Conservation (phyloP, 1,140 invertebrate genomes). For the Tetramorium alpestre region DNA sequence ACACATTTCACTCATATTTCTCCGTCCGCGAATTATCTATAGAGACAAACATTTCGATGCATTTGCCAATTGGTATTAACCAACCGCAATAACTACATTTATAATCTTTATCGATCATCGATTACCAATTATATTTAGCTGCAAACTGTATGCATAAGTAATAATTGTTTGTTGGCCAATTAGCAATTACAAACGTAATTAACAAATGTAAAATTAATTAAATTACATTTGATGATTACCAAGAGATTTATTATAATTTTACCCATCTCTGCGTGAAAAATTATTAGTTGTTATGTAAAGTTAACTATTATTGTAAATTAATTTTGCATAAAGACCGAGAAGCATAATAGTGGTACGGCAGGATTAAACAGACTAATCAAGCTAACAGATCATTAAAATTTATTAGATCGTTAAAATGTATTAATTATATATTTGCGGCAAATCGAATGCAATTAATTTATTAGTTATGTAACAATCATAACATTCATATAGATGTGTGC, state of each 20-base stretch:
- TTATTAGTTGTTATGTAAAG: neutral
- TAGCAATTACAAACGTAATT: conserved; percentile 7
- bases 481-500: neutral
- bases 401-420: neutral
- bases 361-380: neutral
- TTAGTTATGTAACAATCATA: conserved; percentile 2
- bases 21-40: conserved; percentile 18
- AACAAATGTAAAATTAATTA: conserved; percentile 27
- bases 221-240: conserved; percentile 19
- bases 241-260: conserved; percentile 2
- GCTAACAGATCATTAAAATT: neutral
- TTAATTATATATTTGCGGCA: neutral
- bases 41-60: neutral
- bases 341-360: neutral
- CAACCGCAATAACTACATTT: conserved; percentile 7
- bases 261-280: neutral
- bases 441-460: conserved; percentile 21
- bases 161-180: neutral
- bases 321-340: neutral
- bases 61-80: conserved; percentile 26
- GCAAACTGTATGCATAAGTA: neutral
- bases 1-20: neutral
- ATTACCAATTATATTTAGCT: neutral
- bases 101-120: neutral
- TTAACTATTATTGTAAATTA: neutral